phyloP scores from a whole-genome alignment of 2,888 invertebrate genomes.

The Disparrhopalites patrizii region DNA sequence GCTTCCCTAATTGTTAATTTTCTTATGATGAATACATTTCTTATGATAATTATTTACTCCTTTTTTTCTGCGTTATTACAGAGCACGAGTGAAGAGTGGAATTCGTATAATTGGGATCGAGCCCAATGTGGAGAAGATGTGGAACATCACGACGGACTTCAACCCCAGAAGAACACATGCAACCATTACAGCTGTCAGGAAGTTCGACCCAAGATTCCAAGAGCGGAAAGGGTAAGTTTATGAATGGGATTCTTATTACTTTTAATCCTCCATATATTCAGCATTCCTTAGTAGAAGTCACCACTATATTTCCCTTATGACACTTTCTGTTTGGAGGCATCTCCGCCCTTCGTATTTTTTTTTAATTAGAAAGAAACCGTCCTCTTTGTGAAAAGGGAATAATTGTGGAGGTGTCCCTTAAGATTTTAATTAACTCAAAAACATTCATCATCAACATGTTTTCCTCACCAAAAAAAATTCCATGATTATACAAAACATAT shows the following conservation, averaged over 20 bases:
- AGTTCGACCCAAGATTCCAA: conserved; percentile 50
- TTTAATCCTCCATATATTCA: neutral
- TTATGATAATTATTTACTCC: no score
- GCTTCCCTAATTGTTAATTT: no score
- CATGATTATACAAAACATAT: no score
- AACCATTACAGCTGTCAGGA: conserved; percentile 77
- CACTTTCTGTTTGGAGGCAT: neutral
- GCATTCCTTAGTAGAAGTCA: neutral
- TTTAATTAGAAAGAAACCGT: no score
- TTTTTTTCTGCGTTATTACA: conserved; percentile 52
- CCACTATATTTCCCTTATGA: neutral
- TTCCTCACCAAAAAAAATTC: no score
- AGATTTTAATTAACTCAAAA: no score
- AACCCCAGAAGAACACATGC: conserved; percentile 82
- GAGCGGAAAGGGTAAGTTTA: conserved; percentile 44
- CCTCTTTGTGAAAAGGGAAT: no score
- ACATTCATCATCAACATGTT: no score
- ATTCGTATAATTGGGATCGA: conserved; percentile 78
- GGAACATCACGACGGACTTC: conserved; percentile 84
- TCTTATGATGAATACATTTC: no score
- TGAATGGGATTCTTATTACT: neutral
- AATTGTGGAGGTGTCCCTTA: no score
- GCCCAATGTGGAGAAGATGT: conserved; percentile 65
- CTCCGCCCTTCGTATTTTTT: neutral
- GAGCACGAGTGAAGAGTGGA: conserved; percentile 85